Conservation (phyloP, 2,888 invertebrate species). For the Drosophila phalerata region DNA sequence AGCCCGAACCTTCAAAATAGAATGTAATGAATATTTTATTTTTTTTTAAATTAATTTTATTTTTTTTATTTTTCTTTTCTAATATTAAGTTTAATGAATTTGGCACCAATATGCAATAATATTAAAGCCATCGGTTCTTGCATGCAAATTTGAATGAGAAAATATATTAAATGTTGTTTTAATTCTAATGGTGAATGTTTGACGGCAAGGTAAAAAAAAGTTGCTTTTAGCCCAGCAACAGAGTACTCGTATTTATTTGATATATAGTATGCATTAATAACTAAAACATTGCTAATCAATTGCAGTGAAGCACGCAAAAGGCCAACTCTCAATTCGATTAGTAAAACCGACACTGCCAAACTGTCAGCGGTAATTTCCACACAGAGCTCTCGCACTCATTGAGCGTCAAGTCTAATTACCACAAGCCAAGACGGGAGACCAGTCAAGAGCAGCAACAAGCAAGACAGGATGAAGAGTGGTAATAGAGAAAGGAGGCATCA, state of each 20-base stretch:
- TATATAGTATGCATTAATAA: constrained; percentile 30
- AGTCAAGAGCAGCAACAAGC: constrained; percentile 3
- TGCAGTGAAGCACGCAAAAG: constrained; percentile 55
- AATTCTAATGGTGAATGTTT: constrained; percentile 24
- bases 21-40: too few relatives aligned
- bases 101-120: not conserved
- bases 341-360: constrained; percentile 49
- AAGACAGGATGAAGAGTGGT: too few relatives aligned
- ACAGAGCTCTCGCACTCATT: constrained; percentile 24
- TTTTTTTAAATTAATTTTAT: too few relatives aligned
- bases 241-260: not conserved
- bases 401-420: constrained; percentile 53
- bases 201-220: constrained; percentile 24
- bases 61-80: not conserved
- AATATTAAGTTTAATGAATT: too few relatives aligned
- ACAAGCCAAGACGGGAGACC: constrained; percentile 3
- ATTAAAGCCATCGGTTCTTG: constrained; percentile 19
- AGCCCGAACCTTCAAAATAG: too few relatives aligned
- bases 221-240: not conserved
- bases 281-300: constrained; percentile 57
- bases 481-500: not conserved
- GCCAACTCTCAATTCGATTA: constrained; percentile 70
- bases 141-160: constrained; percentile 48
- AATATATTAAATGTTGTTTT: constrained; percentile 37
- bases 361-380: constrained; percentile 67